A percentile compares a stretch with the other conserved stretches of the same genome.
Evolutionary conservation across 2,113 vertebrate genomes (phyloP).

Genomic region (Formicarius rufipectus): DNA sequence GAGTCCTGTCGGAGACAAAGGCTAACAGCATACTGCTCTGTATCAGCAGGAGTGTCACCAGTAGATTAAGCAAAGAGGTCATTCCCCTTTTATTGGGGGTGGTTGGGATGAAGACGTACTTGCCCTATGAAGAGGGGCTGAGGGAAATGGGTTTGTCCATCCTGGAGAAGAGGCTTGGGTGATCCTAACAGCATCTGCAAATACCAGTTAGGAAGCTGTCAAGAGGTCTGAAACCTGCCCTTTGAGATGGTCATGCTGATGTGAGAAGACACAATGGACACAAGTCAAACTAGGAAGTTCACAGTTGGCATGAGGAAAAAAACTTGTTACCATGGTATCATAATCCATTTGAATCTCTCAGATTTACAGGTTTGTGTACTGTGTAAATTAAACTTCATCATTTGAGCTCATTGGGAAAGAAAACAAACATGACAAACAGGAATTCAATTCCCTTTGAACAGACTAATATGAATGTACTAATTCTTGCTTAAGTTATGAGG

Average conservation of each 20-base stretch:
- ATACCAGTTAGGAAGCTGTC: not conserved
- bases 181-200: not conserved
- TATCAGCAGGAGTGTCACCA: not conserved
- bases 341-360: not conserved
- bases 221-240: not conserved
- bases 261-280: not conserved
- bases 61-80: not conserved
- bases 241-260: not conserved
- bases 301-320: not conserved
- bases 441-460: not conserved
- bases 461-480: not conserved
- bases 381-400: not conserved
- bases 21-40: not conserved
- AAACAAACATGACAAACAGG: not conserved
- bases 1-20: not conserved
- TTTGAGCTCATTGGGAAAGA: not conserved
- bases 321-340: not conserved
- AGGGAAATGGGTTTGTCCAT: not conserved
- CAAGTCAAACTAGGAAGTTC: not conserved
- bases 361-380: not conserved
- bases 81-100: not conserved
- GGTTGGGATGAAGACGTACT: not conserved
- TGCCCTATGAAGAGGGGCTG: accelerated
- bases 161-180: not conserved
- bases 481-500: not conserved